Conservation (phyloP, 2,888 invertebrate genomes). For the Cryptophagus acutangulus region DNA sequence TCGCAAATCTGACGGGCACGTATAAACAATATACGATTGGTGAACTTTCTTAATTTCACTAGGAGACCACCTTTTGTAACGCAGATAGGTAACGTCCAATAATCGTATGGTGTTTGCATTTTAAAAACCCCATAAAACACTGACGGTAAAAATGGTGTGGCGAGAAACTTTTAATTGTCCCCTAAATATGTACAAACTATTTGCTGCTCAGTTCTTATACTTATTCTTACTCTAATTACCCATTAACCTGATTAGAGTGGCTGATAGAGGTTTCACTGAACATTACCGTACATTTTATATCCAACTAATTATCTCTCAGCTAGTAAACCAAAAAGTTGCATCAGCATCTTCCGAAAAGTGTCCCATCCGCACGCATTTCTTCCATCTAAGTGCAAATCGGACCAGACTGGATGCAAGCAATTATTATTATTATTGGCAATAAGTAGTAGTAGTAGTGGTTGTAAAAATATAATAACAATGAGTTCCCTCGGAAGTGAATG, state of each 20-base stretch:
- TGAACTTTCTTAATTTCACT: slow-evolving; percentile 24
- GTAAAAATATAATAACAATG: slow-evolving; percentile 11
- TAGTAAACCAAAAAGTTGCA: too few relatives aligned
- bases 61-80: slow-evolving; percentile 16
- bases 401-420: too few relatives aligned
- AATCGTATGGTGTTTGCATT: slow-evolving; percentile 11
- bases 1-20: slow-evolving; percentile 11
- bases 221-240: slow-evolving; percentile 37
- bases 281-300: slow-evolving; percentile 16
- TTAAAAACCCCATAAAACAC: slow-evolving; percentile 25
- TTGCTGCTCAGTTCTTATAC: slow-evolving; percentile 25
- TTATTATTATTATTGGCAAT: too few relatives aligned
- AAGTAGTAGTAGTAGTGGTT: too few relatives aligned
- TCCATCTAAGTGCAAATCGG: too few relatives aligned
- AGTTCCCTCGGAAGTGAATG: slow-evolving; percentile 25
- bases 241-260: slow-evolving; percentile 37
- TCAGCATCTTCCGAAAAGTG: too few relatives aligned
- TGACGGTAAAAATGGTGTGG: slow-evolving; percentile 19
- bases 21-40: too few relatives aligned
- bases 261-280: slow-evolving; percentile 25
- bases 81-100: slow-evolving; percentile 8
- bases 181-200: slow-evolving; percentile 37
- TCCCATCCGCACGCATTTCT: too few relatives aligned
- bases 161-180: slow-evolving; percentile 37
- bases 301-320: too few relatives aligned